A percentile compares a stretch with the other conserved stretches of the same genome.
These are phyloP conservation scores for Dunckerocampus dactyliophorus DNA, from an alignment of 2,113 vertebrate species.

Conservation along the genomic window DNA sequence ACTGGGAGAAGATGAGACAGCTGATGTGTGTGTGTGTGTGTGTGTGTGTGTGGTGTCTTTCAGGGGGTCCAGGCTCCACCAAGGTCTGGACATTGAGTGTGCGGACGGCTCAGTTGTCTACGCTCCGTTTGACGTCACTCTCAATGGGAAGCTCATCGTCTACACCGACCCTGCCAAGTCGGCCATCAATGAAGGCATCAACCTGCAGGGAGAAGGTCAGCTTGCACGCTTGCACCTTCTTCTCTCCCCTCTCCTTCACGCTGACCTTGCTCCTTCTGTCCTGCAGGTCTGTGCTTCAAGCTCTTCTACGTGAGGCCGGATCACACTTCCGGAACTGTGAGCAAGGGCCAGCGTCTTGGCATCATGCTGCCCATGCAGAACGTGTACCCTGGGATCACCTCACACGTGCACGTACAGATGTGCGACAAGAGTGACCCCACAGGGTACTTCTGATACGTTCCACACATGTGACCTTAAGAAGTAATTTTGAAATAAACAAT, in stretches of 20 bases:
- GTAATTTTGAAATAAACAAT: not conserved
- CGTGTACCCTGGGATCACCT: slow-evolving; percentile 7
- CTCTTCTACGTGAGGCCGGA: slow-evolving; percentile 5
- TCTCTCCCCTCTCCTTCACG: not conserved
- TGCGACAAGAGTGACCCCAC: not conserved
- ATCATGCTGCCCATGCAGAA: slow-evolving; percentile 8
- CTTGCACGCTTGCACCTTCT: not conserved
- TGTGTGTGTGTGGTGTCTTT: not conserved
- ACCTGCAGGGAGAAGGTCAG: not conserved
- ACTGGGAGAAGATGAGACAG: not conserved
- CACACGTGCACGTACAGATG: slow-evolving; percentile 7
- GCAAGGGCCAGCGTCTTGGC: slow-evolving; percentile 4
- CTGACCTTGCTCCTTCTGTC: too few species aligned
- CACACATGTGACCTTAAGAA: not conserved
- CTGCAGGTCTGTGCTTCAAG: slow-evolving; percentile 5
- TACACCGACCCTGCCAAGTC: not conserved
- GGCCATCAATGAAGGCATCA: not conserved
- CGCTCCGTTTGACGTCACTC: slow-evolving; percentile 8
- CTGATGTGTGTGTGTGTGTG: not conserved
- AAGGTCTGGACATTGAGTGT: not conserved
- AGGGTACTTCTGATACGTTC: not conserved
- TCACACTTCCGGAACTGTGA: not conserved
- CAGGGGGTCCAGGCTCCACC: not conserved
- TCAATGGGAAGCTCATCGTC: not conserved
- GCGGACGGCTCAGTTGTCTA: not conserved